Base-by-base conservation (phyloP, 1,140 invertebrate genomes). In the Drosophila grimshawi region DNA sequence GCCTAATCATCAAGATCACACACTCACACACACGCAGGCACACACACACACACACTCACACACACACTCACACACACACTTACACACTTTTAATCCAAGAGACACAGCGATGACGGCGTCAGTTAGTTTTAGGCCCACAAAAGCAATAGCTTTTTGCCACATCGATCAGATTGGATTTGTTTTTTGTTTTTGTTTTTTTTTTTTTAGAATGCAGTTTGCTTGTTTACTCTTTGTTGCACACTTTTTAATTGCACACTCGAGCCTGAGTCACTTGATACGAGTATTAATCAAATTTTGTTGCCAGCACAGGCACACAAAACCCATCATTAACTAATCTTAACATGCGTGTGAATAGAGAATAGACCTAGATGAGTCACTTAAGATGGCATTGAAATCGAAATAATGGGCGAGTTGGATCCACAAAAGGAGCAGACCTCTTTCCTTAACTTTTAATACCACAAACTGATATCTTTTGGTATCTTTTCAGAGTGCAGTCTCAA, bases 311-410 rank as follows among this genome's bases (percentile, higher is more conserved):
- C 69, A 72, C 56, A 52, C 66, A 69, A 52, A 69, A 70, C 63
- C 77, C 66, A 86, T 80, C 80, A 86, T 85, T 85, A 85, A 70
- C 68, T 63, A 62, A 62, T 60, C n/a, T 66, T 81, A 61, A 72
- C 48, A 51, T 86, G 82, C 81, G 78, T 86, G 81, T 81, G 80
- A 83, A 83, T 67, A 8, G 27, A 62, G 52, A 35, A 10, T 39
- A 39, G 30, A 57, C 19, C 19, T 19, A 3, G 3, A 51, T 82
- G 76, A 82, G 46, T 79, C 80, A 82, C 65, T 5, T 27, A 60
- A 33, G 29, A 10, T 49, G 29, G 27, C 3, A 49, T 4, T 49
- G 3, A 48, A 29, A 48, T 29, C 5, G 3, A 29, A 48, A 29
- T 48, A 29, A 10, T 48, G 19, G 19, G 2, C 5, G 19, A 27